Evolutionary conservation across 2,888 invertebrate genomes (phyloP).

Genomic region (Thymelicus sylvestris): DNA sequence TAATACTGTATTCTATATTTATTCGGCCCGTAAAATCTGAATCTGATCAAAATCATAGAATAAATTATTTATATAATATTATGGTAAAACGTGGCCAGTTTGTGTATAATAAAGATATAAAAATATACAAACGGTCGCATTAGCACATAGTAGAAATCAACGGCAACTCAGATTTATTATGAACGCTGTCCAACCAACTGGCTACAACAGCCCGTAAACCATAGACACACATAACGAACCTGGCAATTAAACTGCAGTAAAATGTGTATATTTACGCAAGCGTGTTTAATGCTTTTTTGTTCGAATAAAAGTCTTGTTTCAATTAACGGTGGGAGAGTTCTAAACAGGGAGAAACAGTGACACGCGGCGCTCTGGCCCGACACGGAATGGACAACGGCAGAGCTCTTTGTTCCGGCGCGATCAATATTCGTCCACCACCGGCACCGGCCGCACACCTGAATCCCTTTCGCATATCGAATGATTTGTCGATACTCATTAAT

Average conservation of each 20-base stretch:
- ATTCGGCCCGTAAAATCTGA: too few species aligned
- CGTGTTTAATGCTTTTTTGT: conserved; percentile 1
- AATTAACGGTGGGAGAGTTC: conserved; percentile 7
- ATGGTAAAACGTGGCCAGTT: too few species aligned
- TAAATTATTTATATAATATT: too few species aligned
- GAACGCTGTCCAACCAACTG: neutral
- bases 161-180: neutral
- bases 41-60: too few species aligned
- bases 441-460: conserved; percentile 41
- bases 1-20: too few species aligned
- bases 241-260: conserved; percentile 1
- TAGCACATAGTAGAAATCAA: neutral
- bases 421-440: conserved; percentile 58
- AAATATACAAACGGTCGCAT: neutral
- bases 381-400: conserved; percentile 19
- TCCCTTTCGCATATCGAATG: conserved; percentile 27
- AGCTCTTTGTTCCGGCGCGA: conserved; percentile 66
- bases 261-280: conserved; percentile 5
- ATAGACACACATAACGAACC: neutral
- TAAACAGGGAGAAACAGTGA: neutral
- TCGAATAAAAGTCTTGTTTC: conserved; percentile 17
- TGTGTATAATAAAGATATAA: neutral
- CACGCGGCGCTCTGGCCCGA: neutral
- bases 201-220: conserved; percentile 4
- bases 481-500: conserved; percentile 27